phyloP scores from a whole-genome alignment of 2,797 vertebrate species.

The Tokudaia tokunoshimensis region DNA sequence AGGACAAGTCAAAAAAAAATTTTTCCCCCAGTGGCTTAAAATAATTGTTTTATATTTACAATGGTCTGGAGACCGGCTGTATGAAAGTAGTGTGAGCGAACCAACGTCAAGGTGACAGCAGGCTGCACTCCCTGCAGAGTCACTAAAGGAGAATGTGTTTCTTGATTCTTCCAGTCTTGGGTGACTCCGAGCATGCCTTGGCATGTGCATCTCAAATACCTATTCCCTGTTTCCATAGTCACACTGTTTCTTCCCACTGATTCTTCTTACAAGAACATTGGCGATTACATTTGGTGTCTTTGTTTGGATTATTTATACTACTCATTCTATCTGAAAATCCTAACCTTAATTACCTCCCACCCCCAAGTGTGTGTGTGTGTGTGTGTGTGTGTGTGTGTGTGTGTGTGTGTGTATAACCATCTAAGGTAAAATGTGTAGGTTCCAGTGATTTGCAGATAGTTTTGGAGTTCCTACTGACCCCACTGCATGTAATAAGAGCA shows the following conservation, averaged over 20 bases:
- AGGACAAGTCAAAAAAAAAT: not conserved
- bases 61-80: not conserved
- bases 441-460: not conserved
- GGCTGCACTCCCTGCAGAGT: not conserved
- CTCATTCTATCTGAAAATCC: slow-evolving; percentile 23
- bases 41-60: not conserved
- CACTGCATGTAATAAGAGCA: not conserved
- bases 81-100: not conserved
- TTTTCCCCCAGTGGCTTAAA: not conserved
- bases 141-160: not conserved
- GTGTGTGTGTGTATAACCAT: too few species aligned
- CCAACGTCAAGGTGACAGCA: not conserved
- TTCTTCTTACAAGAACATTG: not conserved
- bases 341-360: not conserved
- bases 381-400: too few species aligned
- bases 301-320: not conserved
- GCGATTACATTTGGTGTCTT: not conserved
- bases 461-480: not conserved
- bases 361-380: not conserved
- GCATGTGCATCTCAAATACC: not conserved
- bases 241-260: not conserved
- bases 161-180: not conserved
- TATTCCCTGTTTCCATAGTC: not conserved
- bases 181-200: not conserved
- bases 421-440: not conserved